phyloP scores from a whole-genome alignment of 2,888 invertebrate genomes.

The Leptinotarsa juncta region DNA sequence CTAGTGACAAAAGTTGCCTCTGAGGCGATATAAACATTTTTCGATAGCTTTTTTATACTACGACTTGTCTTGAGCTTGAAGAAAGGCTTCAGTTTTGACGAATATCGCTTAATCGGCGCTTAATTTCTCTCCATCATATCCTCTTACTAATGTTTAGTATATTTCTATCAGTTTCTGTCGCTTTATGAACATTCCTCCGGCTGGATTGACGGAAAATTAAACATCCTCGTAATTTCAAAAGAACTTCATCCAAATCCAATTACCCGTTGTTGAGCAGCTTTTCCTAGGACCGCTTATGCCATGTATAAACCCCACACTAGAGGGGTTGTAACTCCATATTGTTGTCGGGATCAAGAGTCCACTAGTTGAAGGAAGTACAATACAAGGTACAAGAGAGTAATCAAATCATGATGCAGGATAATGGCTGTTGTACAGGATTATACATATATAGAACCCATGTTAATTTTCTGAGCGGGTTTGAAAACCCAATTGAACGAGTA shows the following conservation, averaged over 20 bases:
- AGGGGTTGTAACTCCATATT: conserved; percentile 35
- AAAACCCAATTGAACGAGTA: neutral
- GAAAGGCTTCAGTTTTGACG: no score
- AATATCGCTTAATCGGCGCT: no score
- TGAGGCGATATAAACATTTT: no score
- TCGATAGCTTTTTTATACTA: no score
- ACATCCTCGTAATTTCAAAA: neutral
- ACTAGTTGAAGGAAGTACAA: conserved; percentile 40
- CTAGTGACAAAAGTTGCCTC: no score
- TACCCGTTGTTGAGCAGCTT: neutral
- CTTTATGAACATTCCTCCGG: neutral
- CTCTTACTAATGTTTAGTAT: no score
- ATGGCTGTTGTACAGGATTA: conserved; percentile 25
- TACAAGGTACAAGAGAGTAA: conserved; percentile 35
- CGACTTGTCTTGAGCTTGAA: no score
- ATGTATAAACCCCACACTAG: conserved; percentile 29
- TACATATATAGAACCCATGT: neutral
- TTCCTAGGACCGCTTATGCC: neutral
- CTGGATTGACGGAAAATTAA: neutral
- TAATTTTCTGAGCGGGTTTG: neutral
- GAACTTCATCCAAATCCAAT: neutral
- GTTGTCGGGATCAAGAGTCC: conserved; percentile 43
- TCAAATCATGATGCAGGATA: conserved; percentile 43
- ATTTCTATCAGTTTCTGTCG: no score
- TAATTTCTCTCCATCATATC: no score